A percentile compares a stretch with the other conserved stretches of the same genome.
Conservation (phyloP, 2,888 invertebrate genomes). For the Aromia moschata region DNA sequence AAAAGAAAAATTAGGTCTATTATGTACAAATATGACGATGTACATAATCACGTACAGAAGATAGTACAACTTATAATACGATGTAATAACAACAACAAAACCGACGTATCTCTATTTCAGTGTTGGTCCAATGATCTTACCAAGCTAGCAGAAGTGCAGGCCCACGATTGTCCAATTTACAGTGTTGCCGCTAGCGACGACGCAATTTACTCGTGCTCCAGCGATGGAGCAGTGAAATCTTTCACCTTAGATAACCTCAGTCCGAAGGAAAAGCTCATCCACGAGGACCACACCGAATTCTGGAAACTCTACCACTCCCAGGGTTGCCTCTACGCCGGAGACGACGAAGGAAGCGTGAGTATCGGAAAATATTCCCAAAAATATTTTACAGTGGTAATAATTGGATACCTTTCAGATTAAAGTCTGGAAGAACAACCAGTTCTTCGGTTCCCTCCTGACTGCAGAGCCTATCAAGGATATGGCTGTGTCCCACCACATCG, state of each 20-base stretch:
- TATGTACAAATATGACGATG: too few relatives aligned
- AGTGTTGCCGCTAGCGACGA: conserved; percentile 67
- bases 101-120: too few relatives aligned
- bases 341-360: conserved; percentile 71
- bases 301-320: conserved; percentile 60
- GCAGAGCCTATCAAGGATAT: conserved; percentile 72
- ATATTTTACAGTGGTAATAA: background rate
- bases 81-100: too few relatives aligned
- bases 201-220: conserved; percentile 70
- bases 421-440: conserved; percentile 66
- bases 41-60: too few relatives aligned
- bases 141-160: conserved; percentile 62
- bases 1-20: too few relatives aligned
- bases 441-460: conserved; percentile 59
- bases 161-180: conserved; percentile 71
- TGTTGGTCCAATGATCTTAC: conserved; percentile 64
- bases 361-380: background rate
- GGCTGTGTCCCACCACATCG: conserved; percentile 63
- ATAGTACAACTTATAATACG: too few relatives aligned
- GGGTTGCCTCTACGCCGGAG: conserved; percentile 68
- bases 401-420: conserved; percentile 62
- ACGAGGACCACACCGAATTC: conserved; percentile 61
- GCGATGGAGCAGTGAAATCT: conserved; percentile 70
- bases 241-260: conserved; percentile 66
- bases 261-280: conserved; percentile 53